phyloP scores from a whole-genome alignment of 2,113 vertebrate genomes.

The Syngnathoides biaculeatus region DNA sequence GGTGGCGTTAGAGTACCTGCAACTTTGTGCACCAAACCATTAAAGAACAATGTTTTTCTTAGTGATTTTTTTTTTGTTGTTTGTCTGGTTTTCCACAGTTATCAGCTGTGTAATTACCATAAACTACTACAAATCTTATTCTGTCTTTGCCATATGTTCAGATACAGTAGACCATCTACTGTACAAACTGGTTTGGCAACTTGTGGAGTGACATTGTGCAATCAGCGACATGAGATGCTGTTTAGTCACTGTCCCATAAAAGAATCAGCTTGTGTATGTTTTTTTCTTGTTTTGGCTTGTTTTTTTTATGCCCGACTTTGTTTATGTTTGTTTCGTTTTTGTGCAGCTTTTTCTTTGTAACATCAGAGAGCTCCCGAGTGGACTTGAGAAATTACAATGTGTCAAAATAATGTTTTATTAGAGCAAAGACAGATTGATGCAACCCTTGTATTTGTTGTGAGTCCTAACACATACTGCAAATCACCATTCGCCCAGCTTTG shows the following conservation, averaged over 20 bases:
- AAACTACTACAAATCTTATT: background rate
- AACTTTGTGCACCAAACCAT: background rate
- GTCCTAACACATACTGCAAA: background rate
- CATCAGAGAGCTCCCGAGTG: conserved; percentile 69
- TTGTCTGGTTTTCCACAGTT: background rate
- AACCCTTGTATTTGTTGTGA: background rate
- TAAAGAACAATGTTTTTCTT: background rate
- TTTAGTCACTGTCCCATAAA: conserved; percentile 32
- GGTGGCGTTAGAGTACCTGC: no score
- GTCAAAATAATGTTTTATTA: background rate
- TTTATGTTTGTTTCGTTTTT: conserved; percentile 17
- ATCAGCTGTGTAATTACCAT: no score
- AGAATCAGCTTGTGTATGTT: conserved; percentile 31
- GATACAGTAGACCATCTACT: background rate
- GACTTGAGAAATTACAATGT: conserved; percentile 1
- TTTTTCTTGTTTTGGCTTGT: conserved; percentile 26
- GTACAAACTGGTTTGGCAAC: background rate
- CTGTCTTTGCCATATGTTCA: background rate
- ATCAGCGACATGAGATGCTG: conserved; percentile 37
- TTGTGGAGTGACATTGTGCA: conserved; percentile 12
- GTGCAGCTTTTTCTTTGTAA: conserved; percentile 29
- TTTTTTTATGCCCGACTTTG: conserved; percentile 16
- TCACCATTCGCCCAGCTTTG: background rate
- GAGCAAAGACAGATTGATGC: background rate
- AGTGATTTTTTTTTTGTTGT: background rate